Percentiles rank a stretch among this genome's conserved stretches.
Conservation (phyloP, 1,140 invertebrate species). For the Drosophila pectinifera region DNA sequence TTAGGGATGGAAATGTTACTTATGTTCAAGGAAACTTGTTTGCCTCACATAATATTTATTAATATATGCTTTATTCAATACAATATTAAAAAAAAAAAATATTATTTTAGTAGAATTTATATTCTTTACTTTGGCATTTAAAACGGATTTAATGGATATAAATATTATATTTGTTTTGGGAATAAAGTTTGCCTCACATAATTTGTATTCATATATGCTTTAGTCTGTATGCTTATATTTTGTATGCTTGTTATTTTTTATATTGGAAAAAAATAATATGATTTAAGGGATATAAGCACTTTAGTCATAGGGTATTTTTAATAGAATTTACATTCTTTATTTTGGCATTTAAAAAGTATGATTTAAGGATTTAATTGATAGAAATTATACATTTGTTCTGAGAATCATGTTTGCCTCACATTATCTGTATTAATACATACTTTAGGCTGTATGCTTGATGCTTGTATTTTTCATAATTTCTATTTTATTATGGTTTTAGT, state of each 20-base stretch:
- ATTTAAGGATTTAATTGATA: not conserved
- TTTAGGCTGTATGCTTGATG: too few relatives aligned
- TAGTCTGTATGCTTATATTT: too few relatives aligned
- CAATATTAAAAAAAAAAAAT: too few relatives aligned
- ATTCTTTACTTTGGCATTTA: not conserved
- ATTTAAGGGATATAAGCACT: not conserved
- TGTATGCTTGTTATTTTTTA: not conserved
- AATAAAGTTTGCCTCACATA: too few relatives aligned
- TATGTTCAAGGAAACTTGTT: too few relatives aligned
- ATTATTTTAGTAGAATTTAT: not conserved
- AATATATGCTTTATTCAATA: too few relatives aligned
- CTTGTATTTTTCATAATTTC: too few relatives aligned
- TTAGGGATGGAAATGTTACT: not conserved
- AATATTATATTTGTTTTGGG: too few relatives aligned
- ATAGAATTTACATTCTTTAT: not conserved
- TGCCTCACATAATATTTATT: too few relatives aligned
- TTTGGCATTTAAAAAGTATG: not conserved
- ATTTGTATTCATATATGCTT: too few relatives aligned
- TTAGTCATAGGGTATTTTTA: not conserved
- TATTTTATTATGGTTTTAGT: not conserved
- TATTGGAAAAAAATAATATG: conserved; percentile 2
- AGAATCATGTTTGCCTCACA: too few relatives aligned
- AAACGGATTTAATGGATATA: not conserved
- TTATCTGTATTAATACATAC: too few relatives aligned
- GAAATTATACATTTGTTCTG: not conserved